Evolutionary conservation across 2,888 invertebrate genomes (phyloP), one percentile per base, ranked within the genome.

Genomic region (Agrochola litura): DNA sequence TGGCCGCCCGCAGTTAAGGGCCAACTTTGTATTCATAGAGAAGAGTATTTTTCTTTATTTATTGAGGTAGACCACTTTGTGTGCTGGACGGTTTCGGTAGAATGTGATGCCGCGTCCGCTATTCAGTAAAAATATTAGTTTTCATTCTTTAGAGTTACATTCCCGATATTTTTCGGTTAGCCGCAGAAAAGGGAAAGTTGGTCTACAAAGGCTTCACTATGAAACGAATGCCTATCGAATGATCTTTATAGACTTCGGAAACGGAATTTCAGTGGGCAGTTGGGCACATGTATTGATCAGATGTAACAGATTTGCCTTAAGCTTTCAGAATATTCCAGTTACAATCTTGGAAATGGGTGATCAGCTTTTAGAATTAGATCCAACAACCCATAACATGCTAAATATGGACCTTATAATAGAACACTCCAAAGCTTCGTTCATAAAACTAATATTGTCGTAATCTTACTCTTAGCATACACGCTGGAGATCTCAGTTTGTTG

Each of bases 11-110:
- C 86, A 71, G 69, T 80, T 81, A 80, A 68, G 67, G 77, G 65
- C 46, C 52, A 54, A 75, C 76, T 83, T 76, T 74, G 86, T 81
- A 77, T 81, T 88, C 86, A 86, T 88, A 77, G 76, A 79, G 66
- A 81, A 74, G 70, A 77, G 73, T 76, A 73, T 83, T 85, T 76
- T 77, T 76, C 76, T 85, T 83, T 73, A 81, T 83, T 81, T 83
- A 77, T 85, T 87, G 67, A 73, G 76, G 73, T 65, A 64, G 81
- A 37, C 68, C 71, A 65, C 66, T 85, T 76, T 76, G 41, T 80
- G 73, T 43, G 63, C 63, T 73, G 64, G 69, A 65, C 46, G n/a
- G 41, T 70, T 67, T 68, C 52, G 25, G 68, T 81, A 66, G 46
- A 70, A 70, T 70, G 49, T 64, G 56, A 49, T n/a, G 19, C 25